These are phyloP conservation scores for Acrossocheilus wenchowensis DNA, from an alignment of 2,797 vertebrate genomes.

Conservation along the genomic window DNA sequence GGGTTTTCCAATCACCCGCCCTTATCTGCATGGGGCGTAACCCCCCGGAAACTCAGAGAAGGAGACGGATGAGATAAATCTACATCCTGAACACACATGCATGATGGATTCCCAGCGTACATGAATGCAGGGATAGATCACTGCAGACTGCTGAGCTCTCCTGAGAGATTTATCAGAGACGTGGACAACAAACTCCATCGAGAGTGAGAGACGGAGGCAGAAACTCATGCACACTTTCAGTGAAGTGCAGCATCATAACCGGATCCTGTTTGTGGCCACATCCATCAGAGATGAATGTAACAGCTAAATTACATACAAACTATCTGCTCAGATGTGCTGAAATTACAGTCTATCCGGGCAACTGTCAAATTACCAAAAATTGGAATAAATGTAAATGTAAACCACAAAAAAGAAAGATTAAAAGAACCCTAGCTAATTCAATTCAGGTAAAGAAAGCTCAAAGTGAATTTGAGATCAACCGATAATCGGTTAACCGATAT, in stretches of 20 bases:
- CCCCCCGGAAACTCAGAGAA: slow-evolving; percentile 49
- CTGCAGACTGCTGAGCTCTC: slow-evolving; percentile 55
- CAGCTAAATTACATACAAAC: background rate
- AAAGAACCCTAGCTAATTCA: background rate
- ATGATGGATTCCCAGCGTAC: slow-evolving; percentile 6
- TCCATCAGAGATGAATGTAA: background rate
- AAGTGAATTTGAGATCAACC: background rate
- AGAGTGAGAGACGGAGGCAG: slow-evolving; percentile 35
- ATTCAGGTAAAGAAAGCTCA: background rate
- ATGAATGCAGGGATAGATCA: slow-evolving; percentile 63
- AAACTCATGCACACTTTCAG: slow-evolving; percentile 14
- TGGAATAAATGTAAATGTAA: background rate
- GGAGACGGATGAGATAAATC: slow-evolving; percentile 67
- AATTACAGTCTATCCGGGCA: background rate
- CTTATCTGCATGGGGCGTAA: slow-evolving; percentile 60
- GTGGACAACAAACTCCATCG: slow-evolving; percentile 56
- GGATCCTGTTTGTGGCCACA: background rate
- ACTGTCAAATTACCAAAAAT: background rate
- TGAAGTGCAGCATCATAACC: background rate
- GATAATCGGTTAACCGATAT: background rate
- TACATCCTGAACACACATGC: slow-evolving; percentile 57
- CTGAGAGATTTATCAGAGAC: slow-evolving; percentile 65
- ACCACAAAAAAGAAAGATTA: background rate
- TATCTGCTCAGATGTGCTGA: background rate
- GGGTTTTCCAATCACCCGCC: slow-evolving; percentile 66